Base-by-base conservation (phyloP, 2,888 invertebrate genomes). In the Cantharis rufa region DNA sequence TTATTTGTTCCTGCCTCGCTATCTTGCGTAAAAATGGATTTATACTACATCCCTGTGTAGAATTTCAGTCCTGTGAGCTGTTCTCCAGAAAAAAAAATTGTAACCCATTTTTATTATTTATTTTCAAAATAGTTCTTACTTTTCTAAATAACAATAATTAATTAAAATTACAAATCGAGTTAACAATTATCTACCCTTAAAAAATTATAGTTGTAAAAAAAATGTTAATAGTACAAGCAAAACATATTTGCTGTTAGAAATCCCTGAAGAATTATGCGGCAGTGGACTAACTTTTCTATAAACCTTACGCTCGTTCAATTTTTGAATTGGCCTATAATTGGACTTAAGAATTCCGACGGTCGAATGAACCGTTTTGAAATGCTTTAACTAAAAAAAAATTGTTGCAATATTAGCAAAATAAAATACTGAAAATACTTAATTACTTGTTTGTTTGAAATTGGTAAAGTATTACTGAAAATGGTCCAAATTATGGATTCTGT, bases 401-500 rank as follows among this genome's bases (percentile, higher is more conserved):
- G 24, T 24, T 24, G 24, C 27, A 7, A 15, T 21, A 69, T 7
- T 18, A n/a, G n/a, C 2, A 18, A 3, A 1, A 18, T 3, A 16
- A 18, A 18, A 18, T 18, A 18, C 3, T 18, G 18, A 18, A 18
- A 0, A 2, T 3, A 18, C 18, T 9, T n/a, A n/a, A n/a, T n/a
- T 82, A 90, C 90, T 87, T 91, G 90, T 10, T 86, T 84, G 78
- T 88, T 82, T 0, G 91, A 91, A 66, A 92, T 88, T 1, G 90
- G 89, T 66, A 90, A 86, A 18, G 90, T 90, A 27, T 91, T 88
- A 0, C 89, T 89, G 74, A 92, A 88, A 2, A 95, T 90, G 24
- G 94, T 93, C 94, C 95, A 95, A 4, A 91, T 90, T n/a, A 95
- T 94, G 0, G 90, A 90, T 85, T 95, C 95, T 71, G 91, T 91